Evolutionary conservation across 2,113 vertebrate species (phyloP), one percentile per base, ranked within the genome.

Genomic region (Pipa parva): DNA sequence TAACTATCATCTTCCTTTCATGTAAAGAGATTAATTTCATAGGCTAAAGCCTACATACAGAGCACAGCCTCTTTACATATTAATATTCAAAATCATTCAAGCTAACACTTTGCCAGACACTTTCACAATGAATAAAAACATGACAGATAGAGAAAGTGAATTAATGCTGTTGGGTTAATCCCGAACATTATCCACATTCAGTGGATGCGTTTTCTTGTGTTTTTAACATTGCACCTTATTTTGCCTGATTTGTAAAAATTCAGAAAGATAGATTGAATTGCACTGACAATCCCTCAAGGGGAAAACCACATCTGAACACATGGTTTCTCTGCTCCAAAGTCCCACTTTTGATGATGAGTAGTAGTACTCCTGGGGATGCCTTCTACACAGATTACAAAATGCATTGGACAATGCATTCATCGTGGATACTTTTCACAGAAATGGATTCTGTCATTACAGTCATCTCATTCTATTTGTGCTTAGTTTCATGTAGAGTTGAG

Each of bases 221-320:
- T 51, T 39, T 29, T 26, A 59, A 24, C 13, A 36, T 42, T 36
- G 45, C 29, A 13, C 59, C 42, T 50, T 59, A 67, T 67, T 67
- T 56, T 51, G 46, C 33, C 56, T 52, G 65, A 68, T 68, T 68
- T 68, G 50, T 68, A 68, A 39, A 46, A 51, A 51, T 60, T 42
- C 13, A 24, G 25, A 52, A 31, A 31, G 20, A 4, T 51, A 46
- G 57, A 51, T 56, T 39, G 13, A 60, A 29, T 22, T 52, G 20
- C 65, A 26, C 46, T 68, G 65, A 68, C 65, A 68, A 36, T n/a
- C 46, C 65, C 65, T 50, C 65, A 11, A 52, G 56, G 65, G 65
- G 33, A 42, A 36, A 31, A 39, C 25, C 29, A 52, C 51, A 50
- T 68, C 12, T 51, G 27, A 59, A 36, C 56, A 48, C 25, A 59